Percentiles rank a stretch among this genome's conserved stretches.
Conservation (phyloP, 2,797 vertebrate genomes). For the Eutrigla gurnardus region DNA sequence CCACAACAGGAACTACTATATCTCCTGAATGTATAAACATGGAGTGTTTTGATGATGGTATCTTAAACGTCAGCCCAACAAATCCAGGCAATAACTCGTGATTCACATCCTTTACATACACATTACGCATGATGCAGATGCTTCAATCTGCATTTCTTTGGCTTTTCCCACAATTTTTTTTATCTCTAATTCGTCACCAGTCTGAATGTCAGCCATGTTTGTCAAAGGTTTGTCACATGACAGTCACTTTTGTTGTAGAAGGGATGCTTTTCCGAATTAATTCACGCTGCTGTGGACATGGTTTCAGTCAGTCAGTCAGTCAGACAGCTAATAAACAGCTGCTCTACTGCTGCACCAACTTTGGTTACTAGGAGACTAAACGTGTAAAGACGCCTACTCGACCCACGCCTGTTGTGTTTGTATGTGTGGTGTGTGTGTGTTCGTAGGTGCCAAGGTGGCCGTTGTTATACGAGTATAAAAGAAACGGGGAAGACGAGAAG, state of each 20-base stretch:
- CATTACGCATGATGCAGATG: no score
- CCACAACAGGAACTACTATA: neutral
- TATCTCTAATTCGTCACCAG: neutral
- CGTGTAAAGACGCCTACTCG: conserved; percentile 35
- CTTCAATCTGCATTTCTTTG: no score
- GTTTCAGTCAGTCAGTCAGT: conserved; percentile 22
- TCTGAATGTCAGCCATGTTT: neutral
- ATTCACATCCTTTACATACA: neutral
- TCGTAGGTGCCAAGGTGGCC: conserved; percentile 24
- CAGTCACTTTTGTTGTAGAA: neutral
- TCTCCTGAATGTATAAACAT: neutral
- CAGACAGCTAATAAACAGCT: conserved; percentile 20
- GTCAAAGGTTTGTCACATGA: neutral
- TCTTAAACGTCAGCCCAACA: neutral
- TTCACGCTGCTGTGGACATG: neutral
- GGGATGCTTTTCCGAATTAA: neutral
- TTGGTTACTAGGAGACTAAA: conserved; percentile 74
- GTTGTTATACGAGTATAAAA: conserved; percentile 39
- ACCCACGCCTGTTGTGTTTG: conserved; percentile 29
- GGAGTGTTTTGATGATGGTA: neutral
- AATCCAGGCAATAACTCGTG: neutral
- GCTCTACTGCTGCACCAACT: conserved; percentile 40
- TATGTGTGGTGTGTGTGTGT: conserved; percentile 13
- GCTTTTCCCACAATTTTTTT: neutral
- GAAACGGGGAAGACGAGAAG: conserved; percentile 12